Conservation (phyloP, 2,888 invertebrate genomes). For the Minunthozetes semirufus region DNA sequence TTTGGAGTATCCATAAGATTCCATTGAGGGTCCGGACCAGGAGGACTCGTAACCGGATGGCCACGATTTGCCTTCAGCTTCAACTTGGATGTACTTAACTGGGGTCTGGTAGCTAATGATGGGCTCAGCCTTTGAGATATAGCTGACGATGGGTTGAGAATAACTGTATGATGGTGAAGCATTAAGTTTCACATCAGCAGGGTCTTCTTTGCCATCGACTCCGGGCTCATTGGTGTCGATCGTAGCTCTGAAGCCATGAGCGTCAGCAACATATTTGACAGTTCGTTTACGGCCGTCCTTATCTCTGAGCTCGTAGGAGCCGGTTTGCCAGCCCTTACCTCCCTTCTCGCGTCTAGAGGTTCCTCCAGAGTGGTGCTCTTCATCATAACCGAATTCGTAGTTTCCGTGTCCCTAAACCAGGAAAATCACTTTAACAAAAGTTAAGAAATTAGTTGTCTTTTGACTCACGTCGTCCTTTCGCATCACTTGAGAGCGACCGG, state of each 20-base stretch:
- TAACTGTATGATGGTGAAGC: background rate
- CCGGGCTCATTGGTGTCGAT: slow-evolving; percentile 40
- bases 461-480: slow-evolving; percentile 33
- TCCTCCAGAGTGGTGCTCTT: slow-evolving; percentile 40
- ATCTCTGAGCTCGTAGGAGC: slow-evolving; percentile 39
- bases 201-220: slow-evolving; percentile 38
- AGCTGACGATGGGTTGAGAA: background rate
- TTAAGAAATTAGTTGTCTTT: too few species aligned
- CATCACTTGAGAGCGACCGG: slow-evolving; percentile 23
- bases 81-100: background rate
- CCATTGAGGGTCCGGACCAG: background rate
- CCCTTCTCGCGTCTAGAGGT: slow-evolving; percentile 40
- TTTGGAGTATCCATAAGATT: background rate
- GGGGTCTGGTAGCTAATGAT: background rate
- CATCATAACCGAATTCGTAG: slow-evolving; percentile 41
- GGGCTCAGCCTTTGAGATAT: background rate
- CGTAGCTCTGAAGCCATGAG: slow-evolving; percentile 39
- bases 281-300: slow-evolving; percentile 39
- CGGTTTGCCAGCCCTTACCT: slow-evolving; percentile 38
- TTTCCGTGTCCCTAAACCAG: slow-evolving; percentile 37
- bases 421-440: background rate
- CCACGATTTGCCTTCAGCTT: background rate
- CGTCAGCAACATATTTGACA: slow-evolving; percentile 42
- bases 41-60: background rate
- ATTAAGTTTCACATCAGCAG: slow-evolving; percentile 38